Base-by-base conservation (phyloP, 2,797 vertebrate genomes). In the Phoeniculus purpureus region DNA sequence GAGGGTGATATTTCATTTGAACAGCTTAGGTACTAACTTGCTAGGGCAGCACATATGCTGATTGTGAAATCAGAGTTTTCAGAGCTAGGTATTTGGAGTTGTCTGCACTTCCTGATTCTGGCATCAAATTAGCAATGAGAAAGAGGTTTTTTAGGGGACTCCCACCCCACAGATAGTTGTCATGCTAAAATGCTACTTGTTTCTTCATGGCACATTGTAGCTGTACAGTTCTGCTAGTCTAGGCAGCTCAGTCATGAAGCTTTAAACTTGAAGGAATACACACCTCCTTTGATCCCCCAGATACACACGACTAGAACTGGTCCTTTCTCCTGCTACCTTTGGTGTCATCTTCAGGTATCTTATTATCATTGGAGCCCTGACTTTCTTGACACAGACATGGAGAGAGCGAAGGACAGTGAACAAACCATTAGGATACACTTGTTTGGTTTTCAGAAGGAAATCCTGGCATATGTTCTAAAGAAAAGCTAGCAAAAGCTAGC, bases 141-240 rank as follows among this genome's bases (percentile, higher is more conserved):
- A 23, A 8, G 22, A 18, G n/a, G 9, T 34, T 7, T 71, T 31
- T n/a, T 15, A 12, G 40, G 66, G 17, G 16, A 23, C 20, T 6
- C 9, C 7, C 8, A 43, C 52, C 27, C 52, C 45, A 1, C 21
- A n/a, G 31, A 50, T 51, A 31, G 15, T 11, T 32, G 43, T 21
- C 19, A 9, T 47, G 6, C 34, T 32, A 7, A 86, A 84, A 47
- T 5, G 40, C 52, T 68, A 15, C 23, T 26, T 34, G 4, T 22
- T 80, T 40, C 16, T 52, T 67, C 27, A 37, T 1, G 3, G 34
- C 0, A 0, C 5, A 0, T 15, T 34, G 25, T 65, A 26, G 8
- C 0, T 7, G 16, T 6, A 31, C 0, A 0, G 34, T 54, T n/a
- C n/a, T 74, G 61, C 31, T 34, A 23, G 20, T 12, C 27, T 7